A percentile compares a stretch with the other conserved stretches of the same genome.
Evolutionary conservation across 2,113 vertebrate species (phyloP).

Genomic region (Scartelaos histophorus): DNA sequence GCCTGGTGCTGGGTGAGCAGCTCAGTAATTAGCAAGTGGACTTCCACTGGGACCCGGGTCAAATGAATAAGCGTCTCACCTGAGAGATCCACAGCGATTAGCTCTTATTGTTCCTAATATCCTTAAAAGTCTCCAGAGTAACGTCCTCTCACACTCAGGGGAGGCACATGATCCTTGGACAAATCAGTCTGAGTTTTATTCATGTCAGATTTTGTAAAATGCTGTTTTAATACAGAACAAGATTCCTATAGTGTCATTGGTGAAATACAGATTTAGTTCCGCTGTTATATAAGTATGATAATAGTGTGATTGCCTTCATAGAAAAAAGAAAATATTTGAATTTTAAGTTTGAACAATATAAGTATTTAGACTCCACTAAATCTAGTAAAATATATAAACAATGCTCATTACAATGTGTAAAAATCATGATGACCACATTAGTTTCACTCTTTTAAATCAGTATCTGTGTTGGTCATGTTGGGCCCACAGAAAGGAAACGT

Average conservation of each 20-base stretch:
- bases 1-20: conserved; percentile 4
- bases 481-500: neutral
- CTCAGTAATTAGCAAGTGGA: conserved; percentile 66
- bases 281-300: neutral
- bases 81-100: conserved; percentile 66
- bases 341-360: neutral
- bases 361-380: too few species aligned
- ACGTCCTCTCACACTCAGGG: conserved; percentile 40
- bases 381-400: neutral
- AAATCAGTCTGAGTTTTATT: neutral
- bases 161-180: conserved; percentile 10
- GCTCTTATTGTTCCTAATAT: conserved; percentile 71
- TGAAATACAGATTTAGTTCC: too few species aligned
- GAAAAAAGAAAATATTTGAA: neutral
- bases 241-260: too few species aligned
- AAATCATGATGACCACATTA: neutral
- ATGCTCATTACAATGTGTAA: neutral
- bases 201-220: neutral
- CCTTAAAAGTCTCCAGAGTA: conserved; percentile 61
- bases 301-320: neutral
- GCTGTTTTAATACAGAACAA: too few species aligned
- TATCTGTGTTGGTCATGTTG: neutral
- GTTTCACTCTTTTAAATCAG: neutral
- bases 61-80: conserved; percentile 72
- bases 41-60: conserved; percentile 56